A percentile compares a stretch with the other conserved stretches of the same genome.
These are phyloP conservation scores for Geococcyx californianus DNA, from an alignment of 2,113 vertebrate species.

Conservation along the genomic window DNA sequence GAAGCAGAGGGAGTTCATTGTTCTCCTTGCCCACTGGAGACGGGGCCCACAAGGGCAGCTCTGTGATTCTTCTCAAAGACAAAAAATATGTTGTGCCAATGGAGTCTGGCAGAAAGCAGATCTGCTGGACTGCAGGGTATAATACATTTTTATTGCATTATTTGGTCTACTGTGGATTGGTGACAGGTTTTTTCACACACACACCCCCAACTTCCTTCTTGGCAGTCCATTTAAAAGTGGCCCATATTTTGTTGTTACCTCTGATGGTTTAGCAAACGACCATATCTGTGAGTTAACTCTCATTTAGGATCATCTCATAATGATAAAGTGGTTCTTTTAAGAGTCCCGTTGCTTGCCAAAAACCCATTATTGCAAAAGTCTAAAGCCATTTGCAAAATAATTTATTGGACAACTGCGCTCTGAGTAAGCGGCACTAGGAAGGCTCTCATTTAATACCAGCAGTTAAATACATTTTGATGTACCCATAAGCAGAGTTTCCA, in stretches of 20 bases:
- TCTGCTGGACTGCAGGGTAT: not conserved
- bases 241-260: slow-evolving; percentile 38
- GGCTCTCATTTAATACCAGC: slow-evolving; percentile 55
- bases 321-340: slow-evolving; percentile 56
- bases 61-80: not conserved
- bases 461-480: slow-evolving; percentile 40
- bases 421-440: slow-evolving; percentile 21
- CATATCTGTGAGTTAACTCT: not conserved
- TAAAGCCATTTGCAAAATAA: slow-evolving; percentile 42
- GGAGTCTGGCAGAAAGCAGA: not conserved
- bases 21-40: not conserved
- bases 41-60: not conserved
- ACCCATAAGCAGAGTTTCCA: not conserved
- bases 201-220: not conserved
- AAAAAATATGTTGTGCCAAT: not conserved
- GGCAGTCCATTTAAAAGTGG: slow-evolving; percentile 18
- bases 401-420: slow-evolving; percentile 7
- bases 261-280: not conserved
- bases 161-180: not conserved
- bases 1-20: not conserved
- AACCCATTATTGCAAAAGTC: slow-evolving; percentile 32
- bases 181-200: not conserved
- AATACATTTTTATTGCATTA: not conserved
- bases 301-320: slow-evolving; percentile 56
- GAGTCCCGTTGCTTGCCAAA: slow-evolving; percentile 44